Percentiles rank a stretch among this genome's conserved stretches.
Conservation (phyloP, 2,888 invertebrate genomes). For the Baccha elongata region DNA sequence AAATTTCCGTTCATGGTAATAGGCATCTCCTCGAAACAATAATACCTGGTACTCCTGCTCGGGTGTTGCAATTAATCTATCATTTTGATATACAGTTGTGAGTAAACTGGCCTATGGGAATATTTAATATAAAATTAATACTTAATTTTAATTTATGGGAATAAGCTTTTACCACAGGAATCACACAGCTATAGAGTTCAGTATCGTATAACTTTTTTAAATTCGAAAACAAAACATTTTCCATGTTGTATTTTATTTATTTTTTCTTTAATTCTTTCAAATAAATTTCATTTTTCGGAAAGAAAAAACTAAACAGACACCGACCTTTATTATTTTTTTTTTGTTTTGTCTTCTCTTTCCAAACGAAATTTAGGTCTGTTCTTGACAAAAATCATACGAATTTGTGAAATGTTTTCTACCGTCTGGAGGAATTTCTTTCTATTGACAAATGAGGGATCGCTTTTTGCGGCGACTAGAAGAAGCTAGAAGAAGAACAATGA, state of each 20-base stretch:
- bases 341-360: constrained; percentile 41
- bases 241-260: constrained; percentile 78
- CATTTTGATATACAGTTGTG: constrained; percentile 86
- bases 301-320: constrained; percentile 32
- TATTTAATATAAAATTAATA: not conserved
- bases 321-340: not conserved
- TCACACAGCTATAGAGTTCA: constrained; percentile 88
- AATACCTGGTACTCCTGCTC: constrained; percentile 87
- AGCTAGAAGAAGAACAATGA: no score
- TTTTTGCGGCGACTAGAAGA: no score
- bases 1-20: constrained; percentile 86
- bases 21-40: constrained; percentile 87
- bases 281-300: constrained; percentile 8
- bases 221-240: constrained; percentile 86
- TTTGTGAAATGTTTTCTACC: no score
- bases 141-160: not conserved
- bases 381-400: no score
- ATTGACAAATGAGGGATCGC: no score
- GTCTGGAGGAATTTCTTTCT: no score
- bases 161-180: constrained; percentile 85
- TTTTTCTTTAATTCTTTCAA: not conserved
- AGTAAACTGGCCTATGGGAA: constrained; percentile 85
- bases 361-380: no score
- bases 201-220: constrained; percentile 88
- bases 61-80: constrained; percentile 82